These are phyloP conservation scores for Trissonchulus latispiculum DNA, from an alignment of 2,888 invertebrate genomes.

Conservation along the genomic window DNA sequence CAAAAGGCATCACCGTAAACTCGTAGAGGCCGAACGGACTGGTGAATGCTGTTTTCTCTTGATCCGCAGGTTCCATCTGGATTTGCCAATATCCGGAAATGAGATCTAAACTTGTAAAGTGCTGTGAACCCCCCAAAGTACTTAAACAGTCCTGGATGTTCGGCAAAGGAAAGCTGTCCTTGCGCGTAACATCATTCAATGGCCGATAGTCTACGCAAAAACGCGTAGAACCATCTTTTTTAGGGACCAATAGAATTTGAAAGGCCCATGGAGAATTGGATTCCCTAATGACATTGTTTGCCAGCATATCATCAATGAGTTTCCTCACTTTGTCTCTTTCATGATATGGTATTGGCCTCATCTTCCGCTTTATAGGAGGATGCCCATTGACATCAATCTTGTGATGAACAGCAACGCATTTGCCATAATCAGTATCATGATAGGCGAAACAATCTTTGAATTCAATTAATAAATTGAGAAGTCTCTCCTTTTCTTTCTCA, in stretches of 20 bases:
- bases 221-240: background rate
- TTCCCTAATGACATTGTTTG: background rate
- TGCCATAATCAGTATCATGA: background rate
- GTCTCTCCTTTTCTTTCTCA: background rate
- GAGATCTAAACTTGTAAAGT: conserved; percentile 26
- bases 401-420: background rate
- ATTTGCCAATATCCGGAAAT: conserved; percentile 28
- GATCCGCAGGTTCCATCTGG: conserved; percentile 22
- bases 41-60: conserved; percentile 30
- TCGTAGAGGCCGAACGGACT: conserved; percentile 29
- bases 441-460: background rate
- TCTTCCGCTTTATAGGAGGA: background rate
- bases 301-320: background rate
- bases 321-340: background rate
- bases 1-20: conserved; percentile 34
- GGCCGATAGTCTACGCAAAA: background rate
- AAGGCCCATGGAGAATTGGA: background rate
- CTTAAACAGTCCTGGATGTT: background rate
- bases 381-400: background rate
- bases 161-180: background rate
- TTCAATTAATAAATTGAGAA: background rate
- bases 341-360: background rate
- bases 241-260: background rate
- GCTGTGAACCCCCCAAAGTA: background rate
- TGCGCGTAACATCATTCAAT: background rate